A percentile compares a stretch with the other conserved stretches of the same genome.
These are phyloP conservation scores for Garra rufa DNA, from an alignment of 2,113 vertebrate species.

Conservation along the genomic window DNA sequence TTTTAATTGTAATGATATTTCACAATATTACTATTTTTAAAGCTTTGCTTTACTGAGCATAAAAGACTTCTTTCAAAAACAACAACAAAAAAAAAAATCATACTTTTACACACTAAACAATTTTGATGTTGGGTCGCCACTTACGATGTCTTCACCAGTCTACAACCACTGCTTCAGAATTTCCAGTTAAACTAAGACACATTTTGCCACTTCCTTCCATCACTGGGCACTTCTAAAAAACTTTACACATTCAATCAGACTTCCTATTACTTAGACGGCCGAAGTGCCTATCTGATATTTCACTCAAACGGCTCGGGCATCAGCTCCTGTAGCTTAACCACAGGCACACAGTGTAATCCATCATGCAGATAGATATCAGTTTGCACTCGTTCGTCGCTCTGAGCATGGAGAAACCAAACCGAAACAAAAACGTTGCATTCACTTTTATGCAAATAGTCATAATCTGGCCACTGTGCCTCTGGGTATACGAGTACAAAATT, in stretches of 20 bases:
- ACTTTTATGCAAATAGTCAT: slow-evolving; percentile 1
- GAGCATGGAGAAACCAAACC: slow-evolving; percentile 16
- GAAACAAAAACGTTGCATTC: not conserved
- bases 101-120: not conserved
- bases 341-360: slow-evolving; percentile 70
- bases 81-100: not conserved
- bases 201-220: not conserved
- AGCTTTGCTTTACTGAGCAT: not conserved
- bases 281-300: slow-evolving; percentile 52
- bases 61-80: not conserved
- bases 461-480: not conserved
- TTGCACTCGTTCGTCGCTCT: not conserved
- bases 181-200: not conserved
- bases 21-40: not conserved
- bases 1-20: not conserved
- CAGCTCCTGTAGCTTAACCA: slow-evolving; percentile 7
- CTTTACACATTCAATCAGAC: slow-evolving; percentile 25
- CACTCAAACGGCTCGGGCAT: slow-evolving; percentile 46
- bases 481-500: slow-evolving; percentile 37
- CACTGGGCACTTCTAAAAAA: slow-evolving; percentile 2
- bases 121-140: not conserved
- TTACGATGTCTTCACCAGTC: not conserved
- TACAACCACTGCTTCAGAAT: not conserved
- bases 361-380: slow-evolving; percentile 76
- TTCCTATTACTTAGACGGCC: slow-evolving; percentile 31